Base-by-base conservation (phyloP, 2,888 invertebrate genomes). In the Drosophila fulvimacula region DNA sequence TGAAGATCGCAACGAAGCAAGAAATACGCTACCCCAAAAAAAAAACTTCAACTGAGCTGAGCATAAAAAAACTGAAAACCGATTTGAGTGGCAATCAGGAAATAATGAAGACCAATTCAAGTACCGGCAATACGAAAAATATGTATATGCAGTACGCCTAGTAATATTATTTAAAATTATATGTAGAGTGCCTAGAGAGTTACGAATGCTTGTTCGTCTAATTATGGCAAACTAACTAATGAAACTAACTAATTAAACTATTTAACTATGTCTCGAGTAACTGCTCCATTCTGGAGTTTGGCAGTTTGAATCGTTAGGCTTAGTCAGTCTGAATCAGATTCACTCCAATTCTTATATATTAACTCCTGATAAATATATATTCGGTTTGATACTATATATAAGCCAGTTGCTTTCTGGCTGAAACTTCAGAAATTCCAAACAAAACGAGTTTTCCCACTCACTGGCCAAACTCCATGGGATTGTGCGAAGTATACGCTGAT, bases 1-100 rank as follows among this genome's bases (percentile, higher is more conserved):
- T 0, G 5, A 9, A 17, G 17, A 57, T 10, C 38, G n/a, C 27
- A 44, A 2, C 66, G 46, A 71, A 60, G n/a, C 3, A n/a, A 13
- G 11, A 19, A 24, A 60, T 66, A 66, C 72, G 27, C 66, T 72
- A 19, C 38, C 13, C 27, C 2, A 24, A 34, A 49, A 2, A 17
- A 11, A 6, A 5, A 39, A 19, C n/a, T 21, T 13, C 32, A 49
- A 13, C 3, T 13, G 3, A 13, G 2, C 34, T 15, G 9, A 19
- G 17, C 48, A 19, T 3, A 19, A 13, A 17, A 30, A 17, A 1
- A 3, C 30, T 30, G 13, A 17, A 49, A 13, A 0, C 3, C 46
- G 3, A 30, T 17, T 48, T 17, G 30, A 17, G 30, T 13, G 30
- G 17, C 30, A 48, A 32, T 48, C 30, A 32, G 48, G 48, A 48